Conservation (phyloP, 2,113 vertebrate species). For the Petrocephalus microphthalmus region DNA sequence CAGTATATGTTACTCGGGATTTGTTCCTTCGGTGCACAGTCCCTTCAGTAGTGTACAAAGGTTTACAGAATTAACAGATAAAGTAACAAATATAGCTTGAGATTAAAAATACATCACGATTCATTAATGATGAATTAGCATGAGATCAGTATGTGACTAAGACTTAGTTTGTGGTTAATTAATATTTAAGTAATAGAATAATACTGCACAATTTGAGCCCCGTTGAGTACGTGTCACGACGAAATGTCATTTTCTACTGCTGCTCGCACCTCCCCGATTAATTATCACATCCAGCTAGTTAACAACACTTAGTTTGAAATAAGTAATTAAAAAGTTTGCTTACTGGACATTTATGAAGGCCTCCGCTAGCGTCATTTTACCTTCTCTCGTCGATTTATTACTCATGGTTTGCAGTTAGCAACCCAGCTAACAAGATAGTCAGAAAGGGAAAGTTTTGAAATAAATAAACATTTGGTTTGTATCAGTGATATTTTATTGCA, state of each 20-base stretch:
- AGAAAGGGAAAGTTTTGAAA: not conserved
- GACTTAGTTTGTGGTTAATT: too few species aligned
- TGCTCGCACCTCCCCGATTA: not conserved
- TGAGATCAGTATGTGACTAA: not conserved
- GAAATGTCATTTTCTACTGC: not conserved
- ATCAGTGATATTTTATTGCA: not conserved
- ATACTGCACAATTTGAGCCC: too few species aligned
- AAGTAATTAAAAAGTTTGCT: constrained; percentile 16
- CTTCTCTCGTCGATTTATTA: constrained; percentile 22
- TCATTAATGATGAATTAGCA: not conserved
- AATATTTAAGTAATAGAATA: too few species aligned
- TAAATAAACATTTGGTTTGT: not conserved
- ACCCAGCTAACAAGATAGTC: not conserved
- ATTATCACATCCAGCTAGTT: not conserved
- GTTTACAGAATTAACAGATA: not conserved
- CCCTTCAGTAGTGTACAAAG: not conserved
- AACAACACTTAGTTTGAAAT: not conserved
- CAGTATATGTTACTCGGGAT: not conserved
- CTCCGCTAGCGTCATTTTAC: constrained; percentile 23
- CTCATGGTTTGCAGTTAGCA: constrained; percentile 3
- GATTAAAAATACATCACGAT: not conserved
- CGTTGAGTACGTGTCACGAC: too few species aligned
- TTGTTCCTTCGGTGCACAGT: too few species aligned
- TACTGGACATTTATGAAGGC: constrained; percentile 41
- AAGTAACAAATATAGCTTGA: not conserved